These are phyloP conservation scores for Copsychus sechellarum DNA, from an alignment of 2,113 vertebrate genomes.

Conservation along the genomic window DNA sequence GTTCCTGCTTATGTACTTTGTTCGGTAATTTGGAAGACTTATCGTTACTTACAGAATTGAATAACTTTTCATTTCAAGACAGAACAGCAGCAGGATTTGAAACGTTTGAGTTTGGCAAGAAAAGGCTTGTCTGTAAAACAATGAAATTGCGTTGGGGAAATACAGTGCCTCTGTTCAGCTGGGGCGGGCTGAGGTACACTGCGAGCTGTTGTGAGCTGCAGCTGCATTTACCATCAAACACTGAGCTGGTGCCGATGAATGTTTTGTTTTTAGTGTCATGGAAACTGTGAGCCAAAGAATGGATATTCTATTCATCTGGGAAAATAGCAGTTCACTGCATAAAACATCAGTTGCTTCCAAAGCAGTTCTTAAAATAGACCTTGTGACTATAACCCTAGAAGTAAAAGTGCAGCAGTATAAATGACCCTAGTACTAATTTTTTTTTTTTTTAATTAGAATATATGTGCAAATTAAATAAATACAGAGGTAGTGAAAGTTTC, in stretches of 20 bases:
- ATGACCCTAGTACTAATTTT: conserved; percentile 37
- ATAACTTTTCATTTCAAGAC: conserved; percentile 30
- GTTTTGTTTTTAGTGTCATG: conserved; percentile 84
- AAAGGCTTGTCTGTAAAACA: conserved; percentile 62
- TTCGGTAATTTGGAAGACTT: background rate
- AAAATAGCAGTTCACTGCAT: conserved; percentile 76
- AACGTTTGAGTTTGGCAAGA: conserved; percentile 43
- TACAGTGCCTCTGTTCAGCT: conserved; percentile 64
- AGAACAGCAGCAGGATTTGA: conserved; percentile 28
- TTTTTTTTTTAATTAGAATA: background rate
- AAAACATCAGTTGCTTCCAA: conserved; percentile 75
- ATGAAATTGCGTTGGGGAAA: conserved; percentile 65
- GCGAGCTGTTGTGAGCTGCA: conserved; percentile 71
- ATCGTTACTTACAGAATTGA: conserved; percentile 23
- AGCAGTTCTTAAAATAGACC: conserved; percentile 75
- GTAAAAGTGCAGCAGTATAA: conserved; percentile 48
- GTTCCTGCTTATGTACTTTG: background rate
- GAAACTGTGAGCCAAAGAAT: conserved; percentile 80
- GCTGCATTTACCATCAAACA: conserved; percentile 81
- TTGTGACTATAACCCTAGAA: conserved; percentile 66
- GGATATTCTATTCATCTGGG: conserved; percentile 80
- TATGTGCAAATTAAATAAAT: conserved; percentile 3
- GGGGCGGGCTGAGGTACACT: conserved; percentile 56
- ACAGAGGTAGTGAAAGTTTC: background rate
- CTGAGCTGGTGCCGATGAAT: conserved; percentile 73